phyloP scores from a whole-genome alignment of 2,888 invertebrate species.

The Hydriomena furcata region DNA sequence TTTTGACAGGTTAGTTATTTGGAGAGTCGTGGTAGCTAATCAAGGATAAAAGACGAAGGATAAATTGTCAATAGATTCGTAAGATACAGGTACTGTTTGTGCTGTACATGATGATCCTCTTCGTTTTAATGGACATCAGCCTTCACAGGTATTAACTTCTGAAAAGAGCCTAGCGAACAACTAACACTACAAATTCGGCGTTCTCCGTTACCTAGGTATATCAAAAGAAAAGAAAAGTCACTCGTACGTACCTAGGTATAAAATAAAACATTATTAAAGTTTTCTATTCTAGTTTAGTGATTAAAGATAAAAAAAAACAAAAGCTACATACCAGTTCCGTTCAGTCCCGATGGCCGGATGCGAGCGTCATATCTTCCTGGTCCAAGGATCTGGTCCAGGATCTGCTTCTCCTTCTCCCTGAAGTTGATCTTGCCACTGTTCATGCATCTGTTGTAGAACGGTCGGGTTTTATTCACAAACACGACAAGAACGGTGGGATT shows the following conservation, averaged over 20 bases:
- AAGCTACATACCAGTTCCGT: slow-evolving; percentile 92
- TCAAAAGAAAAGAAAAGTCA: too few relatives aligned
- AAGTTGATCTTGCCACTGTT: slow-evolving; percentile 92
- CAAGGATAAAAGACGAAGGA: too few relatives aligned
- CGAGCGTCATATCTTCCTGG: slow-evolving; percentile 96
- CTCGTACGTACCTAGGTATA: too few relatives aligned
- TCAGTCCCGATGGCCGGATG: slow-evolving; percentile 96
- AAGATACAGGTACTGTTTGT: background rate
- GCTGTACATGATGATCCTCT: background rate
- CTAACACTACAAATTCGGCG: background rate
- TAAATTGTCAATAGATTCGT: background rate
- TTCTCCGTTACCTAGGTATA: too few relatives aligned
- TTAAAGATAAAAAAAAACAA: slow-evolving; percentile 5
- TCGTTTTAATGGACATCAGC: background rate
- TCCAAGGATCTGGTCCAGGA: slow-evolving; percentile 95
- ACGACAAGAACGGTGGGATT: slow-evolving; percentile 9
- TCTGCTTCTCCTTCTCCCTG: slow-evolving; percentile 96
- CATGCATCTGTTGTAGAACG: slow-evolving; percentile 84
- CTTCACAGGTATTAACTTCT: background rate
- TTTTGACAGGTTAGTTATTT: too few relatives aligned
- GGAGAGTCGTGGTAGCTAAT: too few relatives aligned
- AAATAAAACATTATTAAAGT: too few relatives aligned
- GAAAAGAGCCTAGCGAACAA: background rate
- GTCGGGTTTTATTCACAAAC: slow-evolving; percentile 15
- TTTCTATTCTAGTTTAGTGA: too few relatives aligned